Base-by-base conservation (phyloP, 2,888 invertebrate species). In the Tetragonula carbonaria region DNA sequence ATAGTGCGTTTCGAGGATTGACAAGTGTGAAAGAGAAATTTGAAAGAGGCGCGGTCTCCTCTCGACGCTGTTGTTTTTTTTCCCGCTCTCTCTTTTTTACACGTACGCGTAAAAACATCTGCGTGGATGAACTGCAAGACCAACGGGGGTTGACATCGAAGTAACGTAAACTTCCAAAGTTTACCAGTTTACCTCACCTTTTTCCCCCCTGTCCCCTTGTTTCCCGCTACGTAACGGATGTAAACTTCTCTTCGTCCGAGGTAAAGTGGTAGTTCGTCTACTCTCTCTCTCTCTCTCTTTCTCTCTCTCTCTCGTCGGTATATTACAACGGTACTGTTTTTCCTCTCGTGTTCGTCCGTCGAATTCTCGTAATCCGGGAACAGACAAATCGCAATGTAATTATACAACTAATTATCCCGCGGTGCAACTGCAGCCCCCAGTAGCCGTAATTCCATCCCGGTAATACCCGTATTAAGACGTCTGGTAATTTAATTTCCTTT, bases 1-100 rank as follows among this genome's bases (percentile, higher is more conserved):
- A 85, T 80, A 84, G 77, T 78, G 85, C 84, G 80, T 84, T 78
- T 73, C 84, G 84, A 80, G 62, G 77, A 85, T 85, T 84, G 85
- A 77, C 85, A 78, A 77, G 77, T 57, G 71, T 57, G 80, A 74
- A 80, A 80, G 76, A 66, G 79, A 75, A 84, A 72, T 79, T 68
- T 63, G 63, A 67, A 82, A 68, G 80, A 66, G 45, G 8, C 45
- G 8, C 45, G 28, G 28, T 8, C 45, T 8, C 38, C 55, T 23
- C 57, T 53, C 23, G n/a, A 63, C 23, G 28, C 63, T 62, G 74
- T 74, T 38, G 8, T 2, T n/a, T 57, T n/a, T 14, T 38, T 62
- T 45, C 8, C 0, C 2, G 4, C 11, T 0, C 8, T 11, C 21
- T 51, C 33, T 28, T 28, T 4, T 21, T 21, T n/a, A 23, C 53